Evolutionary conservation across 2,888 invertebrate genomes (phyloP).

Genomic region (Loripinus fragilis): DNA sequence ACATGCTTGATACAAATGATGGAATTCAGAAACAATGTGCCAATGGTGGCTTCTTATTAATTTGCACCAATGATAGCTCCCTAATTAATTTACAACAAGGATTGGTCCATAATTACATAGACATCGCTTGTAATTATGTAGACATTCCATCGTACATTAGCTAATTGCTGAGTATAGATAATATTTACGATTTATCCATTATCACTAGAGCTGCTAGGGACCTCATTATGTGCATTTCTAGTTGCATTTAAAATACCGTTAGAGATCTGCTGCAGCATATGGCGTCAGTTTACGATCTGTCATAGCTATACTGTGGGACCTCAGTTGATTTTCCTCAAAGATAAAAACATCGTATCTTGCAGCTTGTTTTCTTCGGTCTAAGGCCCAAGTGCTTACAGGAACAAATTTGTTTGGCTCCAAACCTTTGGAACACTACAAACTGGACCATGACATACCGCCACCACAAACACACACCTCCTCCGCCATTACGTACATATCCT

Average conservation of each 20-base stretch:
- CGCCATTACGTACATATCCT: no score
- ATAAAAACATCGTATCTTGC: no score
- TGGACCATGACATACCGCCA: no score
- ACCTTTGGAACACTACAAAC: no score
- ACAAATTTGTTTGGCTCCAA: no score
- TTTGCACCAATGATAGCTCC: conserved; percentile 8
- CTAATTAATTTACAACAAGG: conserved; percentile 11
- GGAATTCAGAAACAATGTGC: not conserved
- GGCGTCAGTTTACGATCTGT: not conserved
- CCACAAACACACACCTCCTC: no score
- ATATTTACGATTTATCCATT: conserved; percentile 5
- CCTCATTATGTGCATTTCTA: conserved; percentile 4
- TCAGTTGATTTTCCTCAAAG: no score
- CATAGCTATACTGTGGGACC: not conserved
- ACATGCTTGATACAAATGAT: not conserved
- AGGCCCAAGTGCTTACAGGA: no score
- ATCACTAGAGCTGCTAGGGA: not conserved
- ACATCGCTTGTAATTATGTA: not conserved
- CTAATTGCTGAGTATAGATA: conserved; percentile 6
- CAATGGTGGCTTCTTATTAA: not conserved
- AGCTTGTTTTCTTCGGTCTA: no score
- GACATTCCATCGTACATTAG: not conserved
- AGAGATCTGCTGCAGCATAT: not conserved
- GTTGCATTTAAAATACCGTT: not conserved
- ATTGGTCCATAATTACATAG: conserved; percentile 14